Evolutionary conservation across 35 echinoderm and acorn worm genomes (phyloP).

Genomic region (Lytechinus pictus): DNA sequence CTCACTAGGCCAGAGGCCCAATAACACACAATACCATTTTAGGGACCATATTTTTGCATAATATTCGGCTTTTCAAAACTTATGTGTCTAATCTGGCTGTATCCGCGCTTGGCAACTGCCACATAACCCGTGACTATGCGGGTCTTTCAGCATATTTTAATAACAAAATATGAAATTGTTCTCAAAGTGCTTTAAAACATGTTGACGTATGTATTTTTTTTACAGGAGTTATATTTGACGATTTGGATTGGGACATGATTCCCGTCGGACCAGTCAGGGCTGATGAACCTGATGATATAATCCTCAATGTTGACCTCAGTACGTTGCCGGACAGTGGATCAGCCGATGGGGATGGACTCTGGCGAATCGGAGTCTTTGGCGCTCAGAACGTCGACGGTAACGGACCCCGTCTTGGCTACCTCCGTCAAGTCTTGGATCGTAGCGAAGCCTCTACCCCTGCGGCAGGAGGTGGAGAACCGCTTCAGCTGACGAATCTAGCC

Average conservation of each 20-base stretch:
- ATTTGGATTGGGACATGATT: constrained; percentile 81
- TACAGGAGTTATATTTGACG: constrained; percentile 76
- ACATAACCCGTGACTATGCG: too few relatives aligned
- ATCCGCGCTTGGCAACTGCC: too few relatives aligned
- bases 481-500: constrained; percentile 50
- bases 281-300: constrained; percentile 63
- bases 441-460: constrained; percentile 52
- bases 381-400: constrained; percentile 56
- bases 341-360: constrained; percentile 72
- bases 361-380: constrained; percentile 79
- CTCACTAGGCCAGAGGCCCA: too few relatives aligned
- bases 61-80: too few relatives aligned
- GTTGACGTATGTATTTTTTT: too few relatives aligned
- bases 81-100: too few relatives aligned
- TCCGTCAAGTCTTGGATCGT: constrained; percentile 70
- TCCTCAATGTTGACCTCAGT: constrained; percentile 65
- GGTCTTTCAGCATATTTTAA: too few relatives aligned
- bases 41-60: too few relatives aligned
- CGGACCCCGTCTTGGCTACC: constrained; percentile 60
- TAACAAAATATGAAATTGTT: too few relatives aligned
- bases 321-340: constrained; percentile 52
- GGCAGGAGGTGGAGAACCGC: constrained; percentile 38
- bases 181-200: too few relatives aligned
- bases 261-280: constrained; percentile 59
- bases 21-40: too few relatives aligned